Evolutionary conservation across 1,140 invertebrate genomes (phyloP), one percentile per base, ranked within the genome.

Genomic region (Drosophila miranda): DNA sequence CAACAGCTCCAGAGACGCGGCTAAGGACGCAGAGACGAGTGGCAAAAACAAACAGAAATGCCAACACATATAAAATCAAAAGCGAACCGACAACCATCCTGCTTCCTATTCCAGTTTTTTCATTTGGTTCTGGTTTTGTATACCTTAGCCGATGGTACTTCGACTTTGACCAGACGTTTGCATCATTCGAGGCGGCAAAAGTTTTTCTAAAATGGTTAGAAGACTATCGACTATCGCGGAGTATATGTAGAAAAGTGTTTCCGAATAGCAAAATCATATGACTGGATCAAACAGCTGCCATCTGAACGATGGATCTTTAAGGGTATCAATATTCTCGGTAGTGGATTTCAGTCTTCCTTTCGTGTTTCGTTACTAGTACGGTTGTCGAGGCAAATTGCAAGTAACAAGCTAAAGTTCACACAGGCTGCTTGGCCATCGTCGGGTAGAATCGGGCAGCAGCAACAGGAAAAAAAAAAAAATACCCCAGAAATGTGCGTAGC

Each of bases 401-500:
- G 86, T 84, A 86, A 86, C 81, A 86, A 87, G 81, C 63, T 53
- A 86, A 86, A 78, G 77, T 84, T 84, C 80, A 69, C 67, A 55
- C 70, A 74, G 70, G 70, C 70, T 48, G 70, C 50, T 66, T 55
- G 64, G 61, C 49, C 64, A 68, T 66, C 64, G 61, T 66, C 49
- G 49, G 64, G 43, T 56, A 70, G 81, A 73, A 86, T 87, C 83
- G 74, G 57, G 60, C 59, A 67, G n/a, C 48, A 61, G 30, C 7
- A 77, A 50, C 54, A 74, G 38, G 16, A 16, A 16, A 30, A 51
- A 50, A 21, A 49, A 51, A 73, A 43, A 55, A 61, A 55, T 16
- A 14, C 16, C 26, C 30, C 59, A 13, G 70, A 74, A 87, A 78
- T 86, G 81, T 86, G 81, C 81, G 81, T 86, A 81, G 82, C 82